Percentiles rank a stretch among this genome's conserved stretches.
Evolutionary conservation across 2,797 vertebrate genomes (phyloP).

Genomic region (Loriculus beryllinus): DNA sequence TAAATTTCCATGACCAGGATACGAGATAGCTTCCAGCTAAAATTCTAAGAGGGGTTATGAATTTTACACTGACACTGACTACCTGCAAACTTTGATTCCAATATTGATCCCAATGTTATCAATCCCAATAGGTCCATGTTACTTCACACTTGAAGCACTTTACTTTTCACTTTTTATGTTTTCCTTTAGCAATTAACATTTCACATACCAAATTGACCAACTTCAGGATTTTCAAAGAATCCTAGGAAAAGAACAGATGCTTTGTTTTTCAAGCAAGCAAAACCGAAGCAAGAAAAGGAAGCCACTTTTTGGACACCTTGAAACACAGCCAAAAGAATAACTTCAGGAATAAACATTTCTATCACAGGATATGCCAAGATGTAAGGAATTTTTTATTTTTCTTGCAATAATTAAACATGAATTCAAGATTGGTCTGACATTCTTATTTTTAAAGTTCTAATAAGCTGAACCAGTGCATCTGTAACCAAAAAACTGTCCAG

Average conservation of each 20-base stretch:
- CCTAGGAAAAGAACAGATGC: background rate
- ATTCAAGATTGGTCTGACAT: background rate
- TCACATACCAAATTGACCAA: background rate
- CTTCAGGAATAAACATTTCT: background rate
- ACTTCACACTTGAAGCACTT: background rate
- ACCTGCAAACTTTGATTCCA: background rate
- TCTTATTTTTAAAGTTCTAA: background rate
- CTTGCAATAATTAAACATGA: background rate
- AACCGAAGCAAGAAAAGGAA: background rate
- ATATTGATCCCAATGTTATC: background rate
- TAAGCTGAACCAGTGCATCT: background rate
- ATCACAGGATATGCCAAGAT: background rate
- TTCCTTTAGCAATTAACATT: background rate
- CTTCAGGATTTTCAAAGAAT: background rate
- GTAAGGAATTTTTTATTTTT: background rate
- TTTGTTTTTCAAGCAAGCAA: background rate
- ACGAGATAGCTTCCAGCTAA: background rate
- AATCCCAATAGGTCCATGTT: background rate
- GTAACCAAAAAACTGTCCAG: background rate
- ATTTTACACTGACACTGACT: background rate
- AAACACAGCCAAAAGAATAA: background rate
- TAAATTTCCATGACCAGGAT: background rate
- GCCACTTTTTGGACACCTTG: background rate
- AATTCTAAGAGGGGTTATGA: background rate
- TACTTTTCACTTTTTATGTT: background rate